Conservation (phyloP, 2,888 invertebrate genomes). For the Agonopterix subpropinquella region DNA sequence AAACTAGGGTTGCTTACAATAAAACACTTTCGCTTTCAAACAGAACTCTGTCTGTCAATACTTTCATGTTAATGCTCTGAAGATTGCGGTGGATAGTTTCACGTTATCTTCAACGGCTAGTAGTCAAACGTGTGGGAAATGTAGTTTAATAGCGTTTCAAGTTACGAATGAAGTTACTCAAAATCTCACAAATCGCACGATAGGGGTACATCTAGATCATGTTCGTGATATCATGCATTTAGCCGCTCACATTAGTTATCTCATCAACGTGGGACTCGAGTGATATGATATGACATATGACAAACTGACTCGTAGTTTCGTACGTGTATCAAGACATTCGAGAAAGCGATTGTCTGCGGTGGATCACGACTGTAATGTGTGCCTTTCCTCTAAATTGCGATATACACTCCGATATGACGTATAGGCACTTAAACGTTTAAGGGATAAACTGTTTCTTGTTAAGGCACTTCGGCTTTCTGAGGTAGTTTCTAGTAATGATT, state of each 20-base stretch:
- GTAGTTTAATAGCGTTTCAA: no score
- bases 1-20: conserved; percentile 16
- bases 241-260: conserved; percentile 9
- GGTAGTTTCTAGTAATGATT: conserved; percentile 8
- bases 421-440: conserved; percentile 33
- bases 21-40: conserved; percentile 8
- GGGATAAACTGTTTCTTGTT: conserved; percentile 33
- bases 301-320: conserved; percentile 25
- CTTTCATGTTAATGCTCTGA: no score
- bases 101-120: no score
- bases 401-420: conserved; percentile 30
- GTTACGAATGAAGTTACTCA: no score
- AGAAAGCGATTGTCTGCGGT: conserved; percentile 40
- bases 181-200: neutral
- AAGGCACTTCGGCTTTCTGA: conserved; percentile 22
- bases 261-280: conserved; percentile 20
- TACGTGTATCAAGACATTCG: conserved; percentile 30
- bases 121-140: no score
- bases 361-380: conserved; percentile 38
- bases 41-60: no score
- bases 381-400: conserved; percentile 38
- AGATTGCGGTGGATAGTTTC: no score
- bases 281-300: no score
- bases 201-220: conserved; percentile 4
- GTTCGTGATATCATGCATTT: conserved; percentile 5